Evolutionary conservation across 1,140 invertebrate species (phyloP), one percentile per base, ranked within the genome.

Genomic region (Pectinophora gossypiella): DNA sequence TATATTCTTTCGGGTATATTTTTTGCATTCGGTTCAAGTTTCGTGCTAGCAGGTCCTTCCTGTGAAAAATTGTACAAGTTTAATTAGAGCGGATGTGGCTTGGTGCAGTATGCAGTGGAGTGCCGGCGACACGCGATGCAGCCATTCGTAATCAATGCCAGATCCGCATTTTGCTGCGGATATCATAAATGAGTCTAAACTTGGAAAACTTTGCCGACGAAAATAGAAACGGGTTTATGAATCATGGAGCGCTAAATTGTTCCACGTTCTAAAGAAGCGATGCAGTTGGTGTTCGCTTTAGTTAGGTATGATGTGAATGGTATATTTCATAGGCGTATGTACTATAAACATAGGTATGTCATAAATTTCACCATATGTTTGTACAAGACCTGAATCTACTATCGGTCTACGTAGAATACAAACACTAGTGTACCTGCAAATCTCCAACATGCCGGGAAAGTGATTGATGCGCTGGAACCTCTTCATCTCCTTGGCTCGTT

Each of bases 371-470:
- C n/a, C n/a, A n/a, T n/a, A n/a, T n/a, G n/a, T n/a, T n/a, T n/a
- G n/a, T n/a, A n/a, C n/a, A n/a, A n/a, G n/a, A n/a, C n/a, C n/a
- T n/a, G n/a, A n/a, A n/a, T n/a, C n/a, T n/a, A n/a, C n/a, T n/a
- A n/a, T n/a, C n/a, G n/a, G n/a, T n/a, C n/a, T n/a, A n/a, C n/a
- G n/a, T n/a, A n/a, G n/a, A n/a, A n/a, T n/a, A n/a, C n/a, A n/a
- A n/a, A n/a, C n/a, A n/a, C n/a, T n/a, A n/a, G n/a, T n/a, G n/a
- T 55, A 88, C 60, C 93, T 90, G 85, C 95, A 97, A 58, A 97
- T 96, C 82, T 97, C 95, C 53, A 93, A 89, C 95, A 97, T 97
- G 19, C 95, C 95, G n/a, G 95, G 95, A 78, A 96, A 97, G 80
- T 97, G 95, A 73, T 97, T 97, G 16, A 97, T 93, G 79, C 95